Evolutionary conservation across 2,797 vertebrate genomes (phyloP), one percentile per base, ranked within the genome.

Genomic region (Coranthus polyacanthus): DNA sequence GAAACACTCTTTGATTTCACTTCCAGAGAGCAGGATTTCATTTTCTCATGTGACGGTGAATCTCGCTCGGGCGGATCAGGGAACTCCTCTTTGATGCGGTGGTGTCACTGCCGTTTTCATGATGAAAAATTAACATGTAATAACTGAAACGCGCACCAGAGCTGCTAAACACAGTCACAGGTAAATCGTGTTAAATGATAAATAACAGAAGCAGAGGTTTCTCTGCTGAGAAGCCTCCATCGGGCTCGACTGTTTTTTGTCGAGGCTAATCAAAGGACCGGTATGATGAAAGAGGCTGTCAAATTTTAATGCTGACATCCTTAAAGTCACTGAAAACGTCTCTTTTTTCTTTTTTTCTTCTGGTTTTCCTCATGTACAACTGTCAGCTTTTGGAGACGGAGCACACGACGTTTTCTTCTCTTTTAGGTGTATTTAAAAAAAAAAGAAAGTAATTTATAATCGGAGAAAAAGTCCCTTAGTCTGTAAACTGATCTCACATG

Each of bases 231-330:
- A 44, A 16, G 4, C 12, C 45, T 57, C 41, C 29, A 54, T 17
- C n/a, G 20, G 55, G 45, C 37, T 56, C 52, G 54, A 24, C 12
- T 24, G 34, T 5, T 49, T 17, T 36, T 52, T 5, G 17, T 41
- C 10, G 3, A 17, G 3, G 54, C 21, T 72, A 67, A 56, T 58
- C 49, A 72, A 72, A 72, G 49, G 21, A 62, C 51, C 50, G 61
- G 47, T 36, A 18, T 41, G 46, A 68, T 74, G 12, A 58, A 69
- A 63, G 44, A 62, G 20, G 47, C 6, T 51, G 52, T 73, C 47
- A 61, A 38, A 61, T 44, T 59, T 44, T n/a, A 44, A 71, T 46
- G 36, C 54, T 66, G 54, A 65, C 15, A 15, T 57, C 26, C 18
- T 47, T 36, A 34, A 64, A 72, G 63, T 53, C 22, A 51, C 11